A percentile compares a stretch with the other conserved stretches of the same genome.
Conservation (phyloP, 2,888 invertebrate genomes). For the Taphrorychus bicolor region DNA sequence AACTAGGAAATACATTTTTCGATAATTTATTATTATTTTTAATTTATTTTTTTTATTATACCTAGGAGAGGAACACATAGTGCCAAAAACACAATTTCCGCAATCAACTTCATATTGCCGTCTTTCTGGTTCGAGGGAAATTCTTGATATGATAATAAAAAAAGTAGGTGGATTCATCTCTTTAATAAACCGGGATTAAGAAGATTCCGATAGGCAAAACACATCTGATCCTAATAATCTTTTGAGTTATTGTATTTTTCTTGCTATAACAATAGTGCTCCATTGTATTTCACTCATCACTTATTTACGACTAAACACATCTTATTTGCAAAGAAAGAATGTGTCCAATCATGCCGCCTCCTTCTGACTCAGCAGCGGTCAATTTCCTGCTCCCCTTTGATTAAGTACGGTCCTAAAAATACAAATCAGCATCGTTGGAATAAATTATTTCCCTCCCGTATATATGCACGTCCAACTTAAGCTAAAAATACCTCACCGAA, state of each 20-base stretch:
- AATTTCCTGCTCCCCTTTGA: conserved; percentile 15
- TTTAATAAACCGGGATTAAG: neutral
- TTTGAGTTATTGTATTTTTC: neutral
- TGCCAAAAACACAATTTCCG: neutral
- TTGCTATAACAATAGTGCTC: neutral
- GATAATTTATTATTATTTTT: neutral
- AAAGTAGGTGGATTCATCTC: neutral
- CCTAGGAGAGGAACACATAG: neutral
- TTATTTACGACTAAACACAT: neutral
- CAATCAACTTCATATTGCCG: neutral
- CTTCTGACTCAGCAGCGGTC: neutral
- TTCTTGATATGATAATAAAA: neutral
- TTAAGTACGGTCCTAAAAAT: conserved; percentile 25
- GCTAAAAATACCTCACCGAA: conserved; percentile 22
- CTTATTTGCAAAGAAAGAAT: neutral
- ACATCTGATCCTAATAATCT: neutral
- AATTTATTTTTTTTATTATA: neutral
- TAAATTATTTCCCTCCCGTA: conserved; percentile 9
- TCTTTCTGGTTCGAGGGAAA: neutral
- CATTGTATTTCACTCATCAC: neutral
- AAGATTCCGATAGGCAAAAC: neutral
- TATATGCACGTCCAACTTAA: conserved; percentile 1
- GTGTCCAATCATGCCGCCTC: neutral
- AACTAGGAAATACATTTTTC: neutral
- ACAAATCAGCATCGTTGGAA: conserved; percentile 10